These are phyloP conservation scores for Drosophila kambysellisi DNA, from an alignment of 2,888 invertebrate genomes.

Conservation along the genomic window DNA sequence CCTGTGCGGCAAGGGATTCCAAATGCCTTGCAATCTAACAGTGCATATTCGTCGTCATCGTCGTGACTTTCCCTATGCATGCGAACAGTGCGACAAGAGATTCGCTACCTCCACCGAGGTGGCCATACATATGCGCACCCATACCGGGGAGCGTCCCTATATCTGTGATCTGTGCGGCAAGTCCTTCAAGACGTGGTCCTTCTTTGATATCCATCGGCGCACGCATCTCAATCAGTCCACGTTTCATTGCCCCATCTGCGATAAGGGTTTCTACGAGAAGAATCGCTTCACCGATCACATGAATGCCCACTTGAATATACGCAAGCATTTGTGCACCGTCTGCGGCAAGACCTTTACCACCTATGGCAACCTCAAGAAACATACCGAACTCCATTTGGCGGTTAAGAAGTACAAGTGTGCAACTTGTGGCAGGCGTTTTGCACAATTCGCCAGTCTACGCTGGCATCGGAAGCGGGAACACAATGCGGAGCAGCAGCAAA, in stretches of 20 bases:
- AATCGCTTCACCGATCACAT: constrained; percentile 82
- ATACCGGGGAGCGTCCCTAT: constrained; percentile 81
- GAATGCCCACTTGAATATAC: constrained; percentile 81
- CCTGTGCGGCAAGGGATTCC: constrained; percentile 80
- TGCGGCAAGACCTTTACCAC: constrained; percentile 81
- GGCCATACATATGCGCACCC: constrained; percentile 79
- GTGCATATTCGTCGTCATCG: constrained; percentile 79
- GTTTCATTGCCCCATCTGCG: constrained; percentile 80
- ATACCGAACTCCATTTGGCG: constrained; percentile 75
- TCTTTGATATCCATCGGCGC: constrained; percentile 79
- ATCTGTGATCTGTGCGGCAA: constrained; percentile 80
- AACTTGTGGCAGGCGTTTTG: constrained; percentile 73
- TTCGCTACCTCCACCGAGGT: constrained; percentile 82
- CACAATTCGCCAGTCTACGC: constrained; percentile 78
- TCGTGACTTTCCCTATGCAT: constrained; percentile 79
- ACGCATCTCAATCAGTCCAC: constrained; percentile 79
- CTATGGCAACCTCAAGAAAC: constrained; percentile 78
- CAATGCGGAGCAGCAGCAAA: constrained; percentile 29
- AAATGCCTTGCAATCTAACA: constrained; percentile 78
- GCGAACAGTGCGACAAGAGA: constrained; percentile 77
- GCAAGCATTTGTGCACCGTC: constrained; percentile 78
- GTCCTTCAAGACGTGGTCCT: constrained; percentile 82
- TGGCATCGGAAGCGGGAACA: constrained; percentile 75
- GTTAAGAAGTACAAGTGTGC: constrained; percentile 80
- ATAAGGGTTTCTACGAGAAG: constrained; percentile 81